phyloP scores from a whole-genome alignment of 1,140 invertebrate genomes.

The Nomia melanderi region DNA sequence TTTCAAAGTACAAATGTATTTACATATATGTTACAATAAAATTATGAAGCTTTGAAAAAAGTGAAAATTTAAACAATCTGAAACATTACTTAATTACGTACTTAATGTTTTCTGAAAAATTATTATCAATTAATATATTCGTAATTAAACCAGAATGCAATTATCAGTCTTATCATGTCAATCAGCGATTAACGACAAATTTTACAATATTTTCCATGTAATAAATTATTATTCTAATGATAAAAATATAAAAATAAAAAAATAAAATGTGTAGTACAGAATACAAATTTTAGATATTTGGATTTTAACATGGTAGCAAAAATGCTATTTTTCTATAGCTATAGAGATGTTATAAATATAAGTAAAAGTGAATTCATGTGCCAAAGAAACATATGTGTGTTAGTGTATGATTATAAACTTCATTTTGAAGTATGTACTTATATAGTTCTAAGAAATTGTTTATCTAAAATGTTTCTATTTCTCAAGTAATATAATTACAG shows the following conservation, averaged over 20 bases:
- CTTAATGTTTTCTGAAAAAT: conserved; percentile 4
- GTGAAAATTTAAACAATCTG: conserved; percentile 25
- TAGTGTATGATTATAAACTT: conserved; percentile 37
- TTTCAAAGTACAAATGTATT: conserved; percentile 43
- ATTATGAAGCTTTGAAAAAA: not conserved
- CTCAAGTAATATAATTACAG: not conserved
- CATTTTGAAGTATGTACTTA: not conserved
- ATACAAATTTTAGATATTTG: conserved; percentile 61
- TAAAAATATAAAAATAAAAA: conserved; percentile 28
- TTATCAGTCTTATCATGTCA: not conserved
- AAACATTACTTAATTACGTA: conserved; percentile 32
- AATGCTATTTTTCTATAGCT: conserved; percentile 50
- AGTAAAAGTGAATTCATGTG: conserved; percentile 79
- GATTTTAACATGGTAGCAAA: conserved; percentile 57
- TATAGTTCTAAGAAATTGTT: conserved; percentile 5
- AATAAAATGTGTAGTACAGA: conserved; percentile 31
- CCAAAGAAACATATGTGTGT: conserved; percentile 72
- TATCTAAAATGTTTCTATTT: not conserved
- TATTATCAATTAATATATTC: not conserved
- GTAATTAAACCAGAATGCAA: not conserved
- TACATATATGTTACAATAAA: conserved; percentile 18
- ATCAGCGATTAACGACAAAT: not conserved
- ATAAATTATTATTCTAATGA: not conserved
- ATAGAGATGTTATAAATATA: conserved; percentile 40
- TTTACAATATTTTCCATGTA: not conserved